Evolutionary conservation across 2,797 vertebrate genomes (phyloP).

Genomic region (Scleropages formosus): DNA sequence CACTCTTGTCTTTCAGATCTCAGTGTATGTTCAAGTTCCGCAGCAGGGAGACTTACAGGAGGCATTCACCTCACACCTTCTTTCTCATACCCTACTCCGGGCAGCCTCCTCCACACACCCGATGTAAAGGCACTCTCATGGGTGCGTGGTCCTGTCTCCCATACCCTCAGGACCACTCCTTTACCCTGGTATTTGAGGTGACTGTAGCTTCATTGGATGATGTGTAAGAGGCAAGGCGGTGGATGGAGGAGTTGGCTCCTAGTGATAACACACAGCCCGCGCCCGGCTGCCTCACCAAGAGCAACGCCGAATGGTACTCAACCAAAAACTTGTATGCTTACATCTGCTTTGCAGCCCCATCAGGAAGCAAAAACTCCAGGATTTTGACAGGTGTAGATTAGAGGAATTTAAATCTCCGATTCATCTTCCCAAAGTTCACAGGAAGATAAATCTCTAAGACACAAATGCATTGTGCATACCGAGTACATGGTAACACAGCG

Average conservation of each 20-base stretch:
- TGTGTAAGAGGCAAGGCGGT: too few species aligned
- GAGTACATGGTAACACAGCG: neutral
- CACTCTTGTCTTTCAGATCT: too few species aligned
- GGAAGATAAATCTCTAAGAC: constrained; percentile 29
- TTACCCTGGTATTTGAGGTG: too few species aligned
- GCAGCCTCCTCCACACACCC: neutral
- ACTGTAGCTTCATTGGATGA: too few species aligned
- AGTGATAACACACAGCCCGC: too few species aligned
- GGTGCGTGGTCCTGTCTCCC: too few species aligned
- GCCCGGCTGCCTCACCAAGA: neutral
- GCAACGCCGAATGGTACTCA: neutral
- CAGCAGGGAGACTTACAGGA: too few species aligned
- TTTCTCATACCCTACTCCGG: too few species aligned
- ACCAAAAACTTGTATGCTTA: neutral
- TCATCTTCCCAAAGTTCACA: constrained; percentile 33
- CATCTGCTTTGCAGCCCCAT: constrained; percentile 12
- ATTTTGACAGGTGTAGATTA: neutral
- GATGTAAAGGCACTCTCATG: neutral
- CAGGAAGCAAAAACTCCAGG: constrained; percentile 32
- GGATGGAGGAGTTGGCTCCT: too few species aligned
- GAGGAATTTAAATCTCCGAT: constrained; percentile 23
- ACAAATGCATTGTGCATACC: constrained; percentile 30
- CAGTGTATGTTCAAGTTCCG: too few species aligned
- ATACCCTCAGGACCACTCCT: too few species aligned
- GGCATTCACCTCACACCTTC: too few species aligned